Base-by-base conservation (phyloP, 2,888 invertebrate species). In the Sinelater perroti region DNA sequence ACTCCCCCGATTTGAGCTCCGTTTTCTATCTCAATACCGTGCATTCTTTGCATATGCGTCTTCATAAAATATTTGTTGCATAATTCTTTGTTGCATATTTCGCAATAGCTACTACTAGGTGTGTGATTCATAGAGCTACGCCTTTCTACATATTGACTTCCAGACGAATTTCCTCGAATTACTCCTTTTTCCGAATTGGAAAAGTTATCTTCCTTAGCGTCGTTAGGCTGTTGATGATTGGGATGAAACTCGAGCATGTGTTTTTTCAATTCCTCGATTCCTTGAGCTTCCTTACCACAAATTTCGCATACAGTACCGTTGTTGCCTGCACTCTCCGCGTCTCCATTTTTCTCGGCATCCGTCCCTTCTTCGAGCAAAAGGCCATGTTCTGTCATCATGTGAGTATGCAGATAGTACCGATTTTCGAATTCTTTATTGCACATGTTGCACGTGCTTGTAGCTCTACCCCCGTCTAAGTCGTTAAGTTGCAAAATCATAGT, bases 61-160 rank as follows among this genome's bases (percentile, higher is more conserved):
- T 97, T 95, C 91, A 99, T 94, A 79, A 99, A 99, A 78, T 99
- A 99, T 79, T 99, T 99, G 82, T 99, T 99, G 82, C 98, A 99
- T 68, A 99, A 82, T 80, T 98, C 97, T 79, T 97, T 97, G 82
- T 97, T 97, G 80, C 97, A 97, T 63, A 97, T 95, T 76, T 96
- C 96, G 77, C 97, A 97, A 77, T 95, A 95, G 72, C 94, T 94
- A 61, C 91, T 92, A 1, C 92, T 88, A 0, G 88, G 87, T 0
- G 87, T 86, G 57, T 85, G 75, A 26, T 84, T 85, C 69, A 83
- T 82, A 0, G 87, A 85, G 31, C 85, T 79, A 26, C 85, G 81
- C 35, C 86, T 82, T 56, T 84, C 84, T 8, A 78, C 67, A 11
- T 72, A 71, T 26, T 70, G 72, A 4, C 70, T 68, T 16, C 67